Evolutionary conservation across 1,140 invertebrate genomes (phyloP).

Genomic region (Glomeris maerens): DNA sequence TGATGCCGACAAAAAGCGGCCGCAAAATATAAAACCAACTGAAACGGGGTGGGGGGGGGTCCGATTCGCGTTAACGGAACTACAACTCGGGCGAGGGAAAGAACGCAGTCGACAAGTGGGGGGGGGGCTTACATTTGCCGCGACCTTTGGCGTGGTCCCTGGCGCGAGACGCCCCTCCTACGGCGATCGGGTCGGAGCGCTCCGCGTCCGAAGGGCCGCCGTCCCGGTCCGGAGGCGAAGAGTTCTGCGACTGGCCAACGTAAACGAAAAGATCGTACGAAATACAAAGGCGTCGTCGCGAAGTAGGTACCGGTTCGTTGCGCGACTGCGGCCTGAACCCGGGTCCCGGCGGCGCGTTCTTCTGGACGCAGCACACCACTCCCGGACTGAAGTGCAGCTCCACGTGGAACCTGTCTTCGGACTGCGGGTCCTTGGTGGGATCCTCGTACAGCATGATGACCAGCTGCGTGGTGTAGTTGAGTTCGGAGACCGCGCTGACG

Average conservation of each 20-base stretch:
- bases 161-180: background rate
- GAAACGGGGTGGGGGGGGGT: too few species aligned
- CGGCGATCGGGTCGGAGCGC: background rate
- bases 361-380: conserved; percentile 87
- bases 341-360: conserved; percentile 79
- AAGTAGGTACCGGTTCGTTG: conserved; percentile 58
- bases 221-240: too few species aligned
- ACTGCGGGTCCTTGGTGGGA: conserved; percentile 60
- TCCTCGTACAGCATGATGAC: conserved; percentile 99
- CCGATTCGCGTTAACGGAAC: too few species aligned
- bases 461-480: conserved; percentile 99
- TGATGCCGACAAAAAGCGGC: background rate
- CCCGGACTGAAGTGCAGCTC: conserved; percentile 96
- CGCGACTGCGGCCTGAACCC: conserved; percentile 82
- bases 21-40: too few species aligned
- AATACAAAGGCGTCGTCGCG: too few species aligned
- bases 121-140: background rate
- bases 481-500: conserved; percentile 87
- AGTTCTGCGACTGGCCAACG: too few species aligned
- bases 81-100: background rate
- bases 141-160: background rate
- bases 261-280: too few species aligned
- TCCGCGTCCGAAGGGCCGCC: background rate
- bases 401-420: conserved; percentile 65
- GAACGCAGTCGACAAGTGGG: background rate